Conservation (phyloP, 1,140 invertebrate species). For the Archivesica marissinica region DNA sequence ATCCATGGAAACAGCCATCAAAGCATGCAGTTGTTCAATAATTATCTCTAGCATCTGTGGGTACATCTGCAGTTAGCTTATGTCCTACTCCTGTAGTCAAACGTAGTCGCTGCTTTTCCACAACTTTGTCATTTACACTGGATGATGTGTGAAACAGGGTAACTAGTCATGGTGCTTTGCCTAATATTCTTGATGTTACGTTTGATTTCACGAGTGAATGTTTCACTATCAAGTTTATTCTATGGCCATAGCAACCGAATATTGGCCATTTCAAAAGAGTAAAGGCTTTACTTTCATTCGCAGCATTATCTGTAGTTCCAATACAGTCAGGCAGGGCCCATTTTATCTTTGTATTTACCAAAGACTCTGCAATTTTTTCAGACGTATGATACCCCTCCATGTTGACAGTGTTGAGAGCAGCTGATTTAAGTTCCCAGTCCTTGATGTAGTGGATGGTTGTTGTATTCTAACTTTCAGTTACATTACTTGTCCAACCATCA, state of each 20-base stretch:
- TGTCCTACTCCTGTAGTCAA: background rate
- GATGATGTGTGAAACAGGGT: constrained; percentile 24
- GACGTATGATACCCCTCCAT: constrained; percentile 21
- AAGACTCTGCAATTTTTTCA: constrained; percentile 16
- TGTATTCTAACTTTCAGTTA: constrained; percentile 23
- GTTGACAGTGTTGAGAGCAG: constrained; percentile 25
- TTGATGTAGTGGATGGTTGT: constrained; percentile 24
- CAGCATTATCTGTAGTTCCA: constrained; percentile 61
- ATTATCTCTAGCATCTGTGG: constrained; percentile 44
- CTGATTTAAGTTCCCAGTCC: constrained; percentile 18
- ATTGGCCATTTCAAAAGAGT: constrained; percentile 44
- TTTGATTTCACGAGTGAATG: constrained; percentile 5
- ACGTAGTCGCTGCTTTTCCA: background rate
- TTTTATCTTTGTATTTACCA: background rate
- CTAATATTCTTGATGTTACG: no score
- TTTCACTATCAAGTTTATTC: constrained; percentile 62
- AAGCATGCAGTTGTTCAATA: background rate
- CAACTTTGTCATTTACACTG: background rate
- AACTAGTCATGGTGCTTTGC: constrained; percentile 11
- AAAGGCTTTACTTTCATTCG: constrained; percentile 62
- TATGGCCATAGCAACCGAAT: constrained; percentile 63
- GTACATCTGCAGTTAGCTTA: constrained; percentile 43
- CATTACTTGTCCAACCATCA: constrained; percentile 16
- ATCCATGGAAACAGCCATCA: constrained; percentile 29
- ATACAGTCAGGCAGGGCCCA: constrained; percentile 19